Evolutionary conservation across 2,797 vertebrate genomes (phyloP).

Genomic region (Chaenodraco wilsoni): DNA sequence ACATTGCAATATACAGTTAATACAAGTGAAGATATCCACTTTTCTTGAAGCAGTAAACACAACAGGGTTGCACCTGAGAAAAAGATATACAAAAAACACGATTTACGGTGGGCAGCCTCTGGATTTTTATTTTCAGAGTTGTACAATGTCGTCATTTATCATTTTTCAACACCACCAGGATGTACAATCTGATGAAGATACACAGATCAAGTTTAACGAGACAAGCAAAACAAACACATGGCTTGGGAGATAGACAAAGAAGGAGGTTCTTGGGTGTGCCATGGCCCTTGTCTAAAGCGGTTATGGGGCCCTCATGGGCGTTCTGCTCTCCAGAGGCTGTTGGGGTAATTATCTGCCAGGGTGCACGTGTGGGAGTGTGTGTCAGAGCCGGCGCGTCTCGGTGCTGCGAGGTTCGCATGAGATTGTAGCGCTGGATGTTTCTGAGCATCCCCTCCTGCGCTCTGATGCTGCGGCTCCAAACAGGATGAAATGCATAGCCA

Average conservation of each 20-base stretch:
- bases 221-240: constrained; percentile 80
- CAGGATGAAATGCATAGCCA: constrained; percentile 46
- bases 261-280: constrained; percentile 67
- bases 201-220: constrained; percentile 74
- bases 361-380: constrained; percentile 62
- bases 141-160: constrained; percentile 14
- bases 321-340: constrained; percentile 74
- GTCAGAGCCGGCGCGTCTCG: constrained; percentile 26
- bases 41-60: constrained; percentile 1
- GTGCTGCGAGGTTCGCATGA: constrained; percentile 29
- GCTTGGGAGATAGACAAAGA: constrained; percentile 69
- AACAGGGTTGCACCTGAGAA: neutral
- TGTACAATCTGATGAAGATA: constrained; percentile 44
- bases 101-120: constrained; percentile 7
- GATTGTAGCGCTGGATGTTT: constrained; percentile 24
- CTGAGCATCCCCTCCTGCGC: constrained; percentile 2
- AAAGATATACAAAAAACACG: constrained; percentile 4
- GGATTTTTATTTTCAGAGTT: neutral
- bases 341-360: constrained; percentile 78
- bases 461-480: constrained; percentile 33
- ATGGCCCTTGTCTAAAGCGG: constrained; percentile 79
- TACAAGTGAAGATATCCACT: neutral
- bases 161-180: constrained; percentile 33
- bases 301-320: constrained; percentile 75
- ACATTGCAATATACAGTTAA: neutral